Evolutionary conservation across 2,797 vertebrate species (phyloP), one percentile per base, ranked within the genome.

Genomic region (Uromys caudimaculatus): DNA sequence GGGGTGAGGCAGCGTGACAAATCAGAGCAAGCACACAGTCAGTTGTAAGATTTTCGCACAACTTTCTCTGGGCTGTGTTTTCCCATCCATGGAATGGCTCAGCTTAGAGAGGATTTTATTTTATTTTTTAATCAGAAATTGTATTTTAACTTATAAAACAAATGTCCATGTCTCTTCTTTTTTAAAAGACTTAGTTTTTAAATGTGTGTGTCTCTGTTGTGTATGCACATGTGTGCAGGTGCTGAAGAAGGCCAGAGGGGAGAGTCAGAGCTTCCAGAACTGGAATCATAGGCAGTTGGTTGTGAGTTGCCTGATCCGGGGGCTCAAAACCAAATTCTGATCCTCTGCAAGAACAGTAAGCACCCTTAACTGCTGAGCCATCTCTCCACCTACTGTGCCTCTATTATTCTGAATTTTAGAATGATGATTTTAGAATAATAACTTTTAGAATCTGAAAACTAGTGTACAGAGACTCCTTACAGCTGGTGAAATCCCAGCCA

Each of bases 111-210:
- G 81, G 6, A 10, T 44, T 91, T 56, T 83, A 21, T 79, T 76
- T 19, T 82, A 14, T 76, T 44, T 91, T 86, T 89, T 32, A 41
- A 86, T 88, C 58, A 90, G 47, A 95, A 92, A 73, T 95, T 89
- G 62, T 76, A 95, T 84, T 97, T 97, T 76, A 56, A 29, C 62
- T 93, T 95, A 84, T 73, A 93, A 83, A 93, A 82, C 56, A 84
- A 71, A 95, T 88, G 50, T 13, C 23, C 23, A 11, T 41, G 0
- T 92, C 23, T 96, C 50, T 92, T 67, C 75, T 19, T 38, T 88
- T 56, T 47, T 69, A 79, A 58, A 76, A 60, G 3, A n/a, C 29
- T 16, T 41, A 73, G 32, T 56, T 73, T 56, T 71, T 38, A 73
- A 56, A 29, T 32, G 4, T 87, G n/a, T 88, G n/a, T 56, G 35